Evolutionary conservation across 2,113 vertebrate genomes (phyloP).

Genomic region (Atherinomorus stipes): DNA sequence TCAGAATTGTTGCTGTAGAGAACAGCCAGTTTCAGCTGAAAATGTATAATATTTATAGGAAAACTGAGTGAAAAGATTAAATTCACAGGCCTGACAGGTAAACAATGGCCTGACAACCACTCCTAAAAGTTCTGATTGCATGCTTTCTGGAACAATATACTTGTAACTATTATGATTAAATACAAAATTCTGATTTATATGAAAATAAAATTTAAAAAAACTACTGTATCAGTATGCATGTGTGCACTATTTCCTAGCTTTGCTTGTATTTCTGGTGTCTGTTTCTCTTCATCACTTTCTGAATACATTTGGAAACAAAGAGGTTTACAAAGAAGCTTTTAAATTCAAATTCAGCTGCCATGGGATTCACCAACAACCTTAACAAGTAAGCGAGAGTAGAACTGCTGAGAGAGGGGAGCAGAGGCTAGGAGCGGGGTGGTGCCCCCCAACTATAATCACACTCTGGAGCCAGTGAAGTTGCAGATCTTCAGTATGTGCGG

Average conservation of each 20-base stretch:
- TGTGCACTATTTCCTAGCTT: not conserved
- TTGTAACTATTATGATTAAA: too few relatives aligned
- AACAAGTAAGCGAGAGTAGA: not conserved
- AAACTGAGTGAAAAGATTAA: not conserved
- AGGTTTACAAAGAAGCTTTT: slow-evolving; percentile 47
- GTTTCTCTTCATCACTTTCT: slow-evolving; percentile 3
- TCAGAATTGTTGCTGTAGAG: not conserved
- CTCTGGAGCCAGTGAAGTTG: slow-evolving; percentile 8
- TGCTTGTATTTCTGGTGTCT: not conserved
- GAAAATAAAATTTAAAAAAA: too few relatives aligned
- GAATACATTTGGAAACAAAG: slow-evolving; percentile 27
- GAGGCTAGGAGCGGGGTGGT: not conserved
- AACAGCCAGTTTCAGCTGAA: not conserved
- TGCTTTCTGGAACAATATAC: not conserved
- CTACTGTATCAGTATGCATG: too few relatives aligned
- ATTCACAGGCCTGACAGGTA: not conserved
- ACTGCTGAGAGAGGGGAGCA: slow-evolving; percentile 10
- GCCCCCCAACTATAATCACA: slow-evolving; percentile 18
- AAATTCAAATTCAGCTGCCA: slow-evolving; percentile 47
- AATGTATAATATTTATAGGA: not conserved
- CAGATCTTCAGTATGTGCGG: slow-evolving; percentile 33
- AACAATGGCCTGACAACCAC: not conserved
- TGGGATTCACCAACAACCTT: slow-evolving; percentile 23
- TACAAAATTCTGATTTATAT: not conserved
- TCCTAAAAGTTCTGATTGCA: not conserved